phyloP scores from a whole-genome alignment of 2,113 vertebrate species.

The Sclerurus mexicanus region DNA sequence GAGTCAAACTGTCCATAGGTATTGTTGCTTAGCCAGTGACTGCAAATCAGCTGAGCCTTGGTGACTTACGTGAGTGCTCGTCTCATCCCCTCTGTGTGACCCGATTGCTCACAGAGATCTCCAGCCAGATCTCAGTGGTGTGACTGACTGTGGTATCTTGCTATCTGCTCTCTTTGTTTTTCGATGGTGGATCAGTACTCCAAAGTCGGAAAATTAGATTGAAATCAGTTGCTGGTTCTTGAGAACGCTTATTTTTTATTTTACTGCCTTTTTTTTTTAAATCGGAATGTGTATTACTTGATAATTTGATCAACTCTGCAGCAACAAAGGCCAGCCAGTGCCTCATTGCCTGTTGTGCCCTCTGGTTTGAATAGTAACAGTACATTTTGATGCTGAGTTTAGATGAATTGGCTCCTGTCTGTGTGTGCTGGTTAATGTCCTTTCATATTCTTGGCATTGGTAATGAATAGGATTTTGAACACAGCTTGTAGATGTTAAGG shows the following conservation, averaged over 20 bases:
- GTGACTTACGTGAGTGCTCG: background rate
- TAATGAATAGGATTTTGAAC: conserved; percentile 58
- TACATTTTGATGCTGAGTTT: conserved; percentile 64
- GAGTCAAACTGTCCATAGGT: background rate
- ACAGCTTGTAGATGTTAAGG: conserved; percentile 54
- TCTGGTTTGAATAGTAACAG: conserved; percentile 56
- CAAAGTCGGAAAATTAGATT: background rate
- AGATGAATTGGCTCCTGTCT: conserved; percentile 63
- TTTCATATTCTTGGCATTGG: conserved; percentile 63
- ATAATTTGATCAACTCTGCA: conserved; percentile 18
- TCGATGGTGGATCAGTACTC: background rate
- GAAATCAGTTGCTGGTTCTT: background rate
- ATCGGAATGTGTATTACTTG: background rate
- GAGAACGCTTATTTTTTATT: background rate
- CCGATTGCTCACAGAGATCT: background rate
- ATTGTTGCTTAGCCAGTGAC: background rate
- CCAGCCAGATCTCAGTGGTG: background rate
- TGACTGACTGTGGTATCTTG: background rate
- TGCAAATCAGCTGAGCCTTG: background rate
- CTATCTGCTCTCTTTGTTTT: background rate
- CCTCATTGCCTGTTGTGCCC: conserved; percentile 48
- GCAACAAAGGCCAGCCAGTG: conserved; percentile 13
- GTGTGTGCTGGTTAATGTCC: conserved; percentile 41
- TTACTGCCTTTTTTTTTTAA: background rate
- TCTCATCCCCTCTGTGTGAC: background rate